Evolutionary conservation across 1,140 invertebrate genomes (phyloP), one percentile per base, ranked within the genome.

Genomic region (Drosophila murphyi): DNA sequence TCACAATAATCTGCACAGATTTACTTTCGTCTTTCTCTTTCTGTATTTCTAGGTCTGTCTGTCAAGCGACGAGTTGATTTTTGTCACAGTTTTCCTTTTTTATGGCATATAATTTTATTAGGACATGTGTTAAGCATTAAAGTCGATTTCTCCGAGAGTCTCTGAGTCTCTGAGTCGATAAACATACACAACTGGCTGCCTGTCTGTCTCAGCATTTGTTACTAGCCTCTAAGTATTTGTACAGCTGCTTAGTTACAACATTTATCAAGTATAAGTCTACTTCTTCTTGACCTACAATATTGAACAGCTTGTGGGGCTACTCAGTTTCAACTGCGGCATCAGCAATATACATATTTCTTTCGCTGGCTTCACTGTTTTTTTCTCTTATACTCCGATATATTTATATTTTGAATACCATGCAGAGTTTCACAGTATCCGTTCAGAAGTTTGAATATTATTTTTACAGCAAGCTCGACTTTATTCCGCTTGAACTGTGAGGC

Each of bases 41-140:
- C 48, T 52, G 35, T 28, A 59, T 63, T 72, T 68, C 5, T 31
- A 10, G n/a, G n/a, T 77, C 32, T 69, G 54, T 76, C 12, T 73
- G 63, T 78, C 62, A 81, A 54, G 55, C 20, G 52, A 12, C 51
- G 41, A 62, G 68, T 52, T 79, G 68, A 55, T 64, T 73, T 80
- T 73, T 54, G 69, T 10, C 45, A 70, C 8, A 57, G 51, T 70
- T 70, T 70, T 28, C 65, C 8, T 39, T 47, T 47, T 35, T 41
- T 59, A 71, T 37, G 45, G 54, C 31, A 50, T 31, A 31, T 32
- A 50, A 50, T 50, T 32, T 50, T 50, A 50, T 50, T 50, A 32
- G 7, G 48, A 50, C 48, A 50, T 50, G 8, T 50, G 48, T 31
- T 10, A 8, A 50, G 8, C 48, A 50, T 50, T 32, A 29, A 50